Base-by-base conservation (phyloP, 92 coral and sea anemone genomes). In the Plumapathes pennacea region DNA sequence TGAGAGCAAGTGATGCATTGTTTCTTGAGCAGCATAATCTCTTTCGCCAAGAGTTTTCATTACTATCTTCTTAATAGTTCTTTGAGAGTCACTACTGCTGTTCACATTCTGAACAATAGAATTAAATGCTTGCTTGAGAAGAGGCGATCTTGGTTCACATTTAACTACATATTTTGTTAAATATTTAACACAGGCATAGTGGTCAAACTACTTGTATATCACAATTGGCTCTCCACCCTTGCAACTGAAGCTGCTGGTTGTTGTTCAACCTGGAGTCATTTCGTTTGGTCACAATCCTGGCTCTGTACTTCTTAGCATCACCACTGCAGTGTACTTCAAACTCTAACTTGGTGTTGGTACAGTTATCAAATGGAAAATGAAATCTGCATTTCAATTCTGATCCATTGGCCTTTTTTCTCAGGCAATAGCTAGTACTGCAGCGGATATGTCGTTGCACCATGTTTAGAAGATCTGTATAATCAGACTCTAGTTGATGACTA, bases 41-140 rank as follows among this genome's bases (percentile, higher is more conserved):
- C 82, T 73, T 27, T 73, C 76, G 13, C 87, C 87, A 56, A 80
- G 64, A 31, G 82, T 64, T 80, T 66, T 73, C 72, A 74, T 72
- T 5, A 73, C 39, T 6, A 80, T 27, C 33, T 69, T 69, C 39
- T 60, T 77, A 3, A 77, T 43, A 41, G 72, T 46, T 15, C 52
- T 69, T 38, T 79, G 67, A 19, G 85, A 50, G 29, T 71, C 57
- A 55, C 61, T 71, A 31, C 32, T 62, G 38, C 3, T 46, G 27
- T 26, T 18, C 22, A 46, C 50, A 56, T 27, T 37, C 3, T 57
- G 47, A 6, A 79, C 33, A 34, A 71, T 56, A 31, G 69, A 14
- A 32, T 63, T 79, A 40, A 79, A 79, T 32, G 80, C 74, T 6
- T 34, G 46, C 42, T 56, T 71, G 22, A 71, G 46, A 25, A 71